Evolutionary conservation across 2,797 vertebrate species (phyloP).

Genomic region (Poeciliopsis paucimaculata): DNA sequence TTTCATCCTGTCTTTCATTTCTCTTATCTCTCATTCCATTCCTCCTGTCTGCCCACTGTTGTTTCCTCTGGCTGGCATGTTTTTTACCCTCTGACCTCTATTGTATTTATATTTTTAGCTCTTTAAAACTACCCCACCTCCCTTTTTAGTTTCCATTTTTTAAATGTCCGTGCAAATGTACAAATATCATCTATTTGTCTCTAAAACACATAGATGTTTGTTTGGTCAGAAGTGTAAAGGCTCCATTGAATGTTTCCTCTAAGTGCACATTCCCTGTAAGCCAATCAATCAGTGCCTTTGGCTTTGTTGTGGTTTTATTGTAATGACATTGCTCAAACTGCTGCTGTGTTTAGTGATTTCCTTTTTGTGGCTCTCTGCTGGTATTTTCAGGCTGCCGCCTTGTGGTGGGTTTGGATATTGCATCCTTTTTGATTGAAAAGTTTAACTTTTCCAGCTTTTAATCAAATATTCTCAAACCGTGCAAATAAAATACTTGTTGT

Average conservation of each 20-base stretch:
- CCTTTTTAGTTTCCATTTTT: slow-evolving; percentile 34
- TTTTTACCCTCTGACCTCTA: slow-evolving; percentile 17
- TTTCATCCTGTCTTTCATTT: slow-evolving; percentile 27
- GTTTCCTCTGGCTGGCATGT: slow-evolving; percentile 52
- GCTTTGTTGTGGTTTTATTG: slow-evolving; percentile 54
- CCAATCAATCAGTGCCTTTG: slow-evolving; percentile 50
- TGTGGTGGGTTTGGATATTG: slow-evolving; percentile 55
- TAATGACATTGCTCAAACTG: slow-evolving; percentile 37
- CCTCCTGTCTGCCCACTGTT: slow-evolving; percentile 24
- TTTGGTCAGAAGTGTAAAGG: slow-evolving; percentile 38
- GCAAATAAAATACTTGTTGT: background rate
- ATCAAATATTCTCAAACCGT: background rate
- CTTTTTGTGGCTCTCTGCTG: slow-evolving; percentile 14
- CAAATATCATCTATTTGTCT: slow-evolving; percentile 45
- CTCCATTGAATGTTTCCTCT: slow-evolving; percentile 55
- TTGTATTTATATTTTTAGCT: slow-evolving; percentile 31
- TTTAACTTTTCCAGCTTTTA: slow-evolving; percentile 1
- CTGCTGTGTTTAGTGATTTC: slow-evolving; percentile 32
- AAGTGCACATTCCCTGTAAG: slow-evolving; percentile 45
- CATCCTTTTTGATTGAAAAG: background rate
- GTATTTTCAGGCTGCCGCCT: slow-evolving; percentile 58
- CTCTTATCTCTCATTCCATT: slow-evolving; percentile 61
- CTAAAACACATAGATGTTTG: slow-evolving; percentile 24
- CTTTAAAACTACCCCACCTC: slow-evolving; percentile 31
- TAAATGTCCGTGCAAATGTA: slow-evolving; percentile 15